Percentiles rank a stretch among this genome's conserved stretches.
Evolutionary conservation across 2,797 vertebrate species (phyloP).

Genomic region (Catharus ustulatus): DNA sequence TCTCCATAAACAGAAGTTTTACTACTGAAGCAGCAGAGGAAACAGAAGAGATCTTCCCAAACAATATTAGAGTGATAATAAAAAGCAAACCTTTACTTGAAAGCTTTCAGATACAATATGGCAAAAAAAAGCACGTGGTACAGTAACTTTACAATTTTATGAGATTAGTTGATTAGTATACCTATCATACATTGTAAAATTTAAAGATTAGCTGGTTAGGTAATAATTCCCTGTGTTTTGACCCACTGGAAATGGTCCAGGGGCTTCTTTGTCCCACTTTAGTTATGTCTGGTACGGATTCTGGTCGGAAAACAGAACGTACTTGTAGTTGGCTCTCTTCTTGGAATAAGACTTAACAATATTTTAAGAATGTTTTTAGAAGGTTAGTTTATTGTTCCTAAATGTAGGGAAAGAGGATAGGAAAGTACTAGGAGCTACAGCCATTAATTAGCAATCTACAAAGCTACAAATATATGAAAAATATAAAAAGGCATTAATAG

Average conservation of each 20-base stretch:
- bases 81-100: not conserved
- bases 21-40: not conserved
- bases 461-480: not conserved
- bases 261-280: not conserved
- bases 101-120: not conserved
- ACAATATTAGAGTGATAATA: not conserved
- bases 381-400: not conserved
- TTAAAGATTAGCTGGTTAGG: not conserved
- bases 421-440: not conserved
- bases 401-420: not conserved
- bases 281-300: not conserved
- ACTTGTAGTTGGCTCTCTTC: not conserved
- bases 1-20: not conserved
- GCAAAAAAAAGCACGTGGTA: fast-evolving
- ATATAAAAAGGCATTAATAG: not conserved
- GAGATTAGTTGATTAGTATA: not conserved
- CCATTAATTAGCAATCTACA: not conserved
- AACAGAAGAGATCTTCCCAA: not conserved
- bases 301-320: not conserved
- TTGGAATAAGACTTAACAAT: not conserved
- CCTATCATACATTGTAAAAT: not conserved
- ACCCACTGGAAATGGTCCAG: not conserved
- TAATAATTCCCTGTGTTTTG: not conserved
- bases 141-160: not conserved
- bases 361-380: not conserved